These are phyloP conservation scores for Chinchilla lanigera DNA, from an alignment of 2,113 vertebrate genomes.

Conservation along the genomic window DNA sequence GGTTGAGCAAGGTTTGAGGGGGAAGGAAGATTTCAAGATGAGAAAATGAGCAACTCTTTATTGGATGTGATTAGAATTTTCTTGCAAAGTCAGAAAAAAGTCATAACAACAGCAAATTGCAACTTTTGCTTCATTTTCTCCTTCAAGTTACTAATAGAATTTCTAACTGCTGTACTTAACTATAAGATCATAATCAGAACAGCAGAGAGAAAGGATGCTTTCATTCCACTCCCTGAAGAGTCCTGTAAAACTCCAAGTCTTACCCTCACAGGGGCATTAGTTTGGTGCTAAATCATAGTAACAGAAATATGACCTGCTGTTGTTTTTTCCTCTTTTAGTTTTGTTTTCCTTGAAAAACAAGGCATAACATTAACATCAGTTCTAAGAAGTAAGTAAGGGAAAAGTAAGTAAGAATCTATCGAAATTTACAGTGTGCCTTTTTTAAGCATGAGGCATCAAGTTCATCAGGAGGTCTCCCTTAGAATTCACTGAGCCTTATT, in stretches of 20 bases:
- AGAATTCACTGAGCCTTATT: neutral
- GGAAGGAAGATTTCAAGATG: neutral
- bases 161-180: neutral
- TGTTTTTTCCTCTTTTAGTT: neutral
- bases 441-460: neutral
- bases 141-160: conserved; percentile 13
- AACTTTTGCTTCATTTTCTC: neutral
- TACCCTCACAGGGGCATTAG: neutral
- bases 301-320: neutral
- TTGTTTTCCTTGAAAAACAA: neutral
- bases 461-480: neutral
- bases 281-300: neutral
- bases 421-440: neutral
- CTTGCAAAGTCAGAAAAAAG: conserved; percentile 56
- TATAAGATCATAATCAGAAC: neutral
- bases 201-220: neutral
- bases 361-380: neutral
- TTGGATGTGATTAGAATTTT: neutral
- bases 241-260: neutral
- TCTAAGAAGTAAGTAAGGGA: neutral
- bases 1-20: neutral
- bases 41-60: neutral
- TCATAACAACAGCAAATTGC: neutral
- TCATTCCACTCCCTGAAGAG: neutral
- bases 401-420: neutral